phyloP scores from a whole-genome alignment of 2,113 vertebrate species.

The Leucosticte australis region DNA sequence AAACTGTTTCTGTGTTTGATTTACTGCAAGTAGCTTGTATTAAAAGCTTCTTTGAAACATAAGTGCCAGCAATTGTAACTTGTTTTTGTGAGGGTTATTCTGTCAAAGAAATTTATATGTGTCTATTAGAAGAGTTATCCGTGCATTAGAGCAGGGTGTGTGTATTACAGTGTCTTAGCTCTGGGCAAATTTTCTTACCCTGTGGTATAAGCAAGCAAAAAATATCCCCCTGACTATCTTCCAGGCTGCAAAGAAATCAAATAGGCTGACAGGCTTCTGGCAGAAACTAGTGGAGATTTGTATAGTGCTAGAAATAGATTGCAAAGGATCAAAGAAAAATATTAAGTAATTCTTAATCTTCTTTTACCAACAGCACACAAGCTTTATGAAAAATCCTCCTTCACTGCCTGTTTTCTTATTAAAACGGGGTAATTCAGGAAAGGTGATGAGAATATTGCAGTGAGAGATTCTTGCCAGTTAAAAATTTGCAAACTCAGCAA shows the following conservation, averaged over 20 bases:
- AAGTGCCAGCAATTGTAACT: background rate
- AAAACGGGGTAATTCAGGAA: background rate
- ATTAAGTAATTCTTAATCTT: background rate
- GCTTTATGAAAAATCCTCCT: background rate
- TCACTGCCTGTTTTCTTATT: background rate
- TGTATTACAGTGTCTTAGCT: background rate
- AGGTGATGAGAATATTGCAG: background rate
- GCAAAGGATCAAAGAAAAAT: constrained; percentile 16
- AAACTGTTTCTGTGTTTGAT: background rate
- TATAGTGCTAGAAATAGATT: background rate
- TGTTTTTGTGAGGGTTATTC: background rate
- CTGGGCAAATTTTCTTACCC: background rate
- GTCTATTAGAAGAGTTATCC: background rate
- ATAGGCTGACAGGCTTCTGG: background rate
- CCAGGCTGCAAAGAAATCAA: background rate
- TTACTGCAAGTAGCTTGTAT: background rate
- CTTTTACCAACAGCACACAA: background rate
- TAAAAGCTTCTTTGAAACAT: background rate
- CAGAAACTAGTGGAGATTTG: background rate
- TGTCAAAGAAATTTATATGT: background rate
- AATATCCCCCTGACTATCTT: background rate
- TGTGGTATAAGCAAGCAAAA: background rate
- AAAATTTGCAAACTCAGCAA: background rate
- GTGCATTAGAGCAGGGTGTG: background rate
- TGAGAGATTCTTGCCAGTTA: background rate